A percentile compares a stretch with the other conserved stretches of the same genome.
Conservation (phyloP, 1,140 invertebrate species). For the Bombus fervidus region DNA sequence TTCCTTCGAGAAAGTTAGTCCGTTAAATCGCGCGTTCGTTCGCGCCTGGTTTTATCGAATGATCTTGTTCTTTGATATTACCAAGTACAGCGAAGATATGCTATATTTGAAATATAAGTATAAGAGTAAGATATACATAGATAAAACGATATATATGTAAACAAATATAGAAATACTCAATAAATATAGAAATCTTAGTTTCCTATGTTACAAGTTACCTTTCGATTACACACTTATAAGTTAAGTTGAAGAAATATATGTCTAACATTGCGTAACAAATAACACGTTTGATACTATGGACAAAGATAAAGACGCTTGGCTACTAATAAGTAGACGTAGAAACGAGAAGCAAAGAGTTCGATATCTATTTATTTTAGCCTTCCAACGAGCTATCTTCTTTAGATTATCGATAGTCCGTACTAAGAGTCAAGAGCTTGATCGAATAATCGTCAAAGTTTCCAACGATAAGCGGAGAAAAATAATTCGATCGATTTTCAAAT, state of each 20-base stretch:
- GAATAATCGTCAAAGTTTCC: too few species aligned
- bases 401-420: fast-evolving
- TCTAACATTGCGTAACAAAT: neutral
- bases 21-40: neutral
- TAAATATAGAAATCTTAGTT: too few species aligned
- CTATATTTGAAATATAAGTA: fast-evolving
- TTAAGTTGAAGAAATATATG: neutral
- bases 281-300: neutral
- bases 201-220: too few species aligned
- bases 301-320: neutral
- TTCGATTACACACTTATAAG: too few species aligned
- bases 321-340: too few species aligned
- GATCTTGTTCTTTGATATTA: too few species aligned
- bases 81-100: too few species aligned
- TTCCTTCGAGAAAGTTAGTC: neutral
- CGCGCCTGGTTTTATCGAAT: neutral
- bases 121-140: too few species aligned
- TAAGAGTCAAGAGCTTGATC: neutral
- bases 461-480: neutral
- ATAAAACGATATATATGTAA: too few species aligned
- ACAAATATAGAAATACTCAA: neutral
- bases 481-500: neutral
- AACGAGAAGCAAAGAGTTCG: too few species aligned
- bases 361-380: too few species aligned
- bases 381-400: neutral